Percentiles rank a stretch among this genome's conserved stretches.
Conservation (phyloP, 1,140 invertebrate species). For the Aradophagus sp. region DNA sequence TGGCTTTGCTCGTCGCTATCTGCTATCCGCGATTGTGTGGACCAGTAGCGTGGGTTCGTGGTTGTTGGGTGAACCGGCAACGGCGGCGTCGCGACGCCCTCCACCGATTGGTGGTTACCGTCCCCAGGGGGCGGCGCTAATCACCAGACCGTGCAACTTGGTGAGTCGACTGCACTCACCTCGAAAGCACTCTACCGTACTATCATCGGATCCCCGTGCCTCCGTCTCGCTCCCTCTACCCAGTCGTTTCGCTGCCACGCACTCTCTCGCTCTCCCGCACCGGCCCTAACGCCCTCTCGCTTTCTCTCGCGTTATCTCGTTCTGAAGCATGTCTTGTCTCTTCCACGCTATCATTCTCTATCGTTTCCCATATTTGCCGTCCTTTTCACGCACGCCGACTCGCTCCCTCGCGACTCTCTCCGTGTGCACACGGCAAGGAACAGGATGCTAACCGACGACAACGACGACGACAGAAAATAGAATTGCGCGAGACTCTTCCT, state of each 20-base stretch:
- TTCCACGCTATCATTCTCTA: slow-evolving; percentile 51
- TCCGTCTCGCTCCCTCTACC: slow-evolving; percentile 31
- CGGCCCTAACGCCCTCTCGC: background rate
- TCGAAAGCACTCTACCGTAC: slow-evolving; percentile 71
- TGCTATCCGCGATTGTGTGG: slow-evolving; percentile 72
- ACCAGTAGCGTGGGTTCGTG: slow-evolving; percentile 56
- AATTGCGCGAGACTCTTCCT: slow-evolving; percentile 53
- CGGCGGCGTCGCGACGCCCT: slow-evolving; percentile 73
- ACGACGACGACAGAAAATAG: slow-evolving; percentile 57
- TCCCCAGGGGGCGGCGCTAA: slow-evolving; percentile 74
- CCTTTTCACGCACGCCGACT: slow-evolving; percentile 39
- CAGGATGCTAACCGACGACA: slow-evolving; percentile 55
- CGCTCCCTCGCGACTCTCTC: slow-evolving; percentile 12
- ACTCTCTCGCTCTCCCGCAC: slow-evolving; percentile 1
- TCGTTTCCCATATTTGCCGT: slow-evolving; percentile 55
- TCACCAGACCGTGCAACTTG: slow-evolving; percentile 74
- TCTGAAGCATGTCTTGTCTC: slow-evolving; percentile 35
- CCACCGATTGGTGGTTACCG: slow-evolving; percentile 73
- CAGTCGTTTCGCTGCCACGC: slow-evolving; percentile 31
- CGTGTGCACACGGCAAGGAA: slow-evolving; percentile 49
- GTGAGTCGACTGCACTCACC: slow-evolving; percentile 73
- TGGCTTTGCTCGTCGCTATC: slow-evolving; percentile 73
- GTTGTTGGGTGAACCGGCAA: slow-evolving; percentile 69
- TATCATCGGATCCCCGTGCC: slow-evolving; percentile 70
- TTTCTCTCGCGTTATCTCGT: slow-evolving; percentile 36